These are phyloP conservation scores for Magallana angulata DNA, from an alignment of 1,140 invertebrate genomes.

Conservation along the genomic window DNA sequence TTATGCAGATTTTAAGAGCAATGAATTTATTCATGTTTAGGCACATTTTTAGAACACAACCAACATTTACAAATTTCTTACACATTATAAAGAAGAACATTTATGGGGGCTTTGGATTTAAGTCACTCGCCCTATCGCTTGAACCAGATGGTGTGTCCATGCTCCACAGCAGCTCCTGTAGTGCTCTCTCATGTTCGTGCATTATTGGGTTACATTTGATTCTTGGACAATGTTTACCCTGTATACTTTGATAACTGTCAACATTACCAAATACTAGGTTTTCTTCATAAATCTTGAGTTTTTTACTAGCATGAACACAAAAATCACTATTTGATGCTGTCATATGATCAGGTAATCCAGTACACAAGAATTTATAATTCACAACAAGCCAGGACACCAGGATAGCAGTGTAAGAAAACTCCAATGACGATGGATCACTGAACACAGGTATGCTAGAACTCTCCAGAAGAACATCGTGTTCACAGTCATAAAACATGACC, in stretches of 20 bases:
- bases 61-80: no score
- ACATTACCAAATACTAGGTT: conserved; percentile 29
- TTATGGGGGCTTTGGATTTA: no score
- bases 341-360: conserved; percentile 9
- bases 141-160: no score
- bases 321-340: conserved; percentile 5
- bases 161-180: no score
- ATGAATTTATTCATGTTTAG: no score
- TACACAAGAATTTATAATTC: conserved; percentile 26
- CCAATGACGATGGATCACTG: neutral
- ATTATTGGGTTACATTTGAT: neutral
- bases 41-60: no score
- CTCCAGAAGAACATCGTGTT: conserved; percentile 34
- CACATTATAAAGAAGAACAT: no score
- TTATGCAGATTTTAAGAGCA: no score
- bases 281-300: conserved; percentile 21
- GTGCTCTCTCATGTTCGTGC: no score
- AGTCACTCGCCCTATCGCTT: no score
- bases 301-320: neutral
- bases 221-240: neutral
- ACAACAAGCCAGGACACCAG: conserved; percentile 7
- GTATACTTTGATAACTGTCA: neutral
- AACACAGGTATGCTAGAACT: conserved; percentile 6
- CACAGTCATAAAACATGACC: conserved; percentile 12
- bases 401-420: neutral